Evolutionary conservation across 2,113 vertebrate species (phyloP).

Genomic region (Rhodinocichla rosea): DNA sequence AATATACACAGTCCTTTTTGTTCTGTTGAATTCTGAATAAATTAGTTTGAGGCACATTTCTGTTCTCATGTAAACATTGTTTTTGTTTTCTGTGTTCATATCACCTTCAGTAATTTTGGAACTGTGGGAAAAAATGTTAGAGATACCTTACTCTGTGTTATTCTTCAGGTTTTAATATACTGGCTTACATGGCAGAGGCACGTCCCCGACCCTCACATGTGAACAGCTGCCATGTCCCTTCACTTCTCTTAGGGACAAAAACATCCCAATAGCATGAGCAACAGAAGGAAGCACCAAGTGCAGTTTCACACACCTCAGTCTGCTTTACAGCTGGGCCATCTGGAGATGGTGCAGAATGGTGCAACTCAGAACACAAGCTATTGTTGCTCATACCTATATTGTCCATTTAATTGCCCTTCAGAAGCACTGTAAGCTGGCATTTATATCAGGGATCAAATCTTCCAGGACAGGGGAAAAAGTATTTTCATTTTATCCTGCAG

Average conservation of each 20-base stretch:
- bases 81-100: not conserved
- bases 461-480: not conserved
- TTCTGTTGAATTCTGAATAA: not conserved
- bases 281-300: not conserved
- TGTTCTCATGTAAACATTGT: not conserved
- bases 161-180: not conserved
- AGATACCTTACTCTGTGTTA: not conserved
- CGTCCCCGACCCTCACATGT: not conserved
- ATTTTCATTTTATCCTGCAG: not conserved
- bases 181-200: not conserved
- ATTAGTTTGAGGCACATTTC: not conserved
- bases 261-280: not conserved
- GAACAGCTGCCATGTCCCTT: not conserved
- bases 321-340: not conserved
- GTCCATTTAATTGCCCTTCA: not conserved
- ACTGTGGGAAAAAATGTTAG: not conserved
- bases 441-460: not conserved
- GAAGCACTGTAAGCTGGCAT: not conserved
- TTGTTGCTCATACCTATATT: not conserved
- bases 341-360: not conserved
- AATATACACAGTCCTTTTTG: not conserved
- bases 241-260: not conserved
- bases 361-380: not conserved
- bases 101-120: not conserved
- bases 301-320: not conserved